Evolutionary conservation across 2,113 vertebrate genomes (phyloP), one percentile per base, ranked within the genome.

Genomic region (Galemys pyrenaicus): DNA sequence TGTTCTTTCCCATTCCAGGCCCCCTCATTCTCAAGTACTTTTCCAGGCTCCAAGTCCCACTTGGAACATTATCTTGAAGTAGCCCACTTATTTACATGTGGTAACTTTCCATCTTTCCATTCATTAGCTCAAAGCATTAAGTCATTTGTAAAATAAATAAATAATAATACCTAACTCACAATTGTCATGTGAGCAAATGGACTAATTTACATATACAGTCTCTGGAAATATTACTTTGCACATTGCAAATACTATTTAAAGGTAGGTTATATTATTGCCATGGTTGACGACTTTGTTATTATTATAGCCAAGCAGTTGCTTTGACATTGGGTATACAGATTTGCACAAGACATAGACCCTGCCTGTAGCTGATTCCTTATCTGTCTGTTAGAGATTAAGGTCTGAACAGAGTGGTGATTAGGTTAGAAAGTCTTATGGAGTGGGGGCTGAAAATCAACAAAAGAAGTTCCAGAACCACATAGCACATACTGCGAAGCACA

Each of bases 121-220:
- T 64, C 51, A 92, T 62, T 87, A 81, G 46, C 37, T 74, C 67
- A 85, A 80, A 56, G 54, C 20, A 7, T 56, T 56, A 56, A 51
- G 13, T 94, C 46, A 62, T 89, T 8, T 78, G 67, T 73, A 70
- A 67, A 91, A 87, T 56, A 44, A 64, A n/a, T 89, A 46, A 70
- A 58, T 64, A 70, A 49, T 68, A 30, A 70, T 81, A 1, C 24
- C 44, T 49, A 19, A 44, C 19, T 87, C n/a, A 64, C 49, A n/a
- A 26, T 49, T 75, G 20, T 83, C 49, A 51, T 87, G 28, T 92
- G 39, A 74, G 17, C 17, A 89, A 77, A 87, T 71, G n/a, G 87
- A 49, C 54, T 56, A 80, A 68, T 49, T 64, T 87, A 51, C n/a
- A 44, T 87, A 44, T 44, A 78, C 74, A 79, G 39, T 79, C 0